Evolutionary conservation across 2,113 vertebrate genomes (phyloP).

Genomic region (human): GRCh38 chr1:6261501-6262000

Average conservation of each 20-base stretch:
- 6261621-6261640: not conserved
- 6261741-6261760: not conserved
- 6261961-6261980: not conserved
- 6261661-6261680: not conserved
- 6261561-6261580: not conserved
- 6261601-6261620: not conserved
- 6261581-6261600: not conserved
- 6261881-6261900: not conserved
- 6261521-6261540: rapidly evolving
- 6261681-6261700: not conserved
- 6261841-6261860: not conserved
- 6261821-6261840: not conserved
- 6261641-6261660: not conserved
- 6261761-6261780: not conserved
- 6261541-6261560: not conserved
- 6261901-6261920: too few relatives aligned
- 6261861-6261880: not conserved
- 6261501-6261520: not conserved
- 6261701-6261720: not conserved
- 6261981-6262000: not conserved
- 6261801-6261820: not conserved
- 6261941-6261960: not conserved
- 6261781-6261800: not conserved
- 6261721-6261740: not conserved
- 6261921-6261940: too few relatives aligned